Base-by-base conservation (phyloP, 2,888 invertebrate genomes). In the Cryptocheilus praepositus region DNA sequence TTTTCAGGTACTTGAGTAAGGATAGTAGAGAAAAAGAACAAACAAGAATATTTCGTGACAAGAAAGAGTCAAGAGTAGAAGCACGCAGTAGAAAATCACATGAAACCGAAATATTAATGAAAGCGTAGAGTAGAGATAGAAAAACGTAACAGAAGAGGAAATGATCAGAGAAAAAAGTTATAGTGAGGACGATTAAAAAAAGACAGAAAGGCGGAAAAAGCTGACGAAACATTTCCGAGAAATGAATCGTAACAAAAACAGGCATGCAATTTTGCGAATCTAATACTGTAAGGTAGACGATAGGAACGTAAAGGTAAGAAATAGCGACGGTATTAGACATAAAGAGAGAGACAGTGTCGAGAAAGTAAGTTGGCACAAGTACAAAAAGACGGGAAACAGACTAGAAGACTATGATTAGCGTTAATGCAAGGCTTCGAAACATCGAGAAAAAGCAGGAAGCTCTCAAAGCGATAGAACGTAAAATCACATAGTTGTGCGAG, bases 251-350 rank as follows among this genome's bases (percentile, higher is more conserved):
- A 74, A 77, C 74, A 80, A 81, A 74, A 68, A 65, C 19, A 63
- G 69, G 73, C 67, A 64, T 68, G 61, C 56, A 80, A 81, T 79
- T 81, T 80, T 60, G 71, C 78, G 68, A 73, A 71, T 61, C 63
- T 82, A 81, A 84, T 82, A 83, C 79, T 80, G 83, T 64, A 74
- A 79, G 79, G 80, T 79, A 79, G 63, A 59, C 19, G 64, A 66
- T 36, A 75, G 63, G 28, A 36, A 46, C 13, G 51, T 19, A 54
- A 43, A 55, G 21, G 49, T 49, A 49, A 49, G 49, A 49, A n/a
- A 11, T 5, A 49, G 49, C 11, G 25, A 25, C 11, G 53, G 43
- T 16, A 46, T 16, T 45, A 55, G 54, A 52, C 7, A 11, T 11
- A 36, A 2, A 11, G 36, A 36, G 7, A 36, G 36, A 36, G 36